These are phyloP conservation scores for Corythornis vintsioides DNA, from an alignment of 2,113 vertebrate genomes.

Conservation along the genomic window DNA sequence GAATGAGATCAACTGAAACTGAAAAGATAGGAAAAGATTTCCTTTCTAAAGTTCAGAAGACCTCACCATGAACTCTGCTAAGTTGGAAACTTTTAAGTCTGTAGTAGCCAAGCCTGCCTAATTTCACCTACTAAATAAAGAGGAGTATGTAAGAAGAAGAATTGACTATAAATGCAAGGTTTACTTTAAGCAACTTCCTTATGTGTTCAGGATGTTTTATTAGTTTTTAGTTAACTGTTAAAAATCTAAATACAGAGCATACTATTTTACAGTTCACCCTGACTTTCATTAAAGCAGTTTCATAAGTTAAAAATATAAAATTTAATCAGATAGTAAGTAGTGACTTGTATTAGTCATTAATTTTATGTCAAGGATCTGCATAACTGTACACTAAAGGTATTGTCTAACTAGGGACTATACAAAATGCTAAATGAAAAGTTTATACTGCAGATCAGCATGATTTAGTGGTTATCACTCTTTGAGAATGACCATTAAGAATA, in stretches of 20 bases:
- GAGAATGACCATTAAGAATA: conserved; percentile 39
- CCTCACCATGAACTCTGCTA: accelerated
- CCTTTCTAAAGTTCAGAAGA: neutral
- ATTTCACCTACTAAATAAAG: neutral
- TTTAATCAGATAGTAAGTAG: neutral
- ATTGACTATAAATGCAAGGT: neutral
- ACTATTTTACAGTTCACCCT: neutral
- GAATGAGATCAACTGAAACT: neutral
- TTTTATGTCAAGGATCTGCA: neutral
- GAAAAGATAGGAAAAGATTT: neutral
- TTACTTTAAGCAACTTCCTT: neutral
- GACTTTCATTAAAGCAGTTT: neutral
- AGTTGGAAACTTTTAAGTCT: neutral
- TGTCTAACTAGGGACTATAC: neutral
- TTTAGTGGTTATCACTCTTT: conserved; percentile 8
- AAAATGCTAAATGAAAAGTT: conserved; percentile 11
- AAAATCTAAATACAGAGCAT: neutral
- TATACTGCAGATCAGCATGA: neutral
- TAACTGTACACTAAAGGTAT: neutral
- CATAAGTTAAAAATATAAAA: neutral
- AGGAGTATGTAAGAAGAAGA: neutral
- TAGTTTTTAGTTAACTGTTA: neutral
- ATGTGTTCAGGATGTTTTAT: neutral
- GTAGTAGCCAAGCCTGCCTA: neutral
- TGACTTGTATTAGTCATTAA: neutral